Evolutionary conservation across 2,888 invertebrate genomes (phyloP).

Genomic region (Ophion ellenae): DNA sequence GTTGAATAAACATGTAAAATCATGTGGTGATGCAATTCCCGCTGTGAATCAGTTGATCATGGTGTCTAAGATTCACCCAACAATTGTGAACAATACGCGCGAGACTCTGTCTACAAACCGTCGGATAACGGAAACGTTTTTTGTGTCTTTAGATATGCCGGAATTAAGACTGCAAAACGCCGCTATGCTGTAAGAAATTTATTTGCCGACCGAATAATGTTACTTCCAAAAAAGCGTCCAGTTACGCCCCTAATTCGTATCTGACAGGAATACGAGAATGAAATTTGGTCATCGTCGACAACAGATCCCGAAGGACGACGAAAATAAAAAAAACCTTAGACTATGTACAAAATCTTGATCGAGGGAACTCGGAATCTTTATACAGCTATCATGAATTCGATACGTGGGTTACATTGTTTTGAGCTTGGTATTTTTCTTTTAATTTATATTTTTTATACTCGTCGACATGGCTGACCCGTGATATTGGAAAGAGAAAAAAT

Average conservation of each 20-base stretch:
- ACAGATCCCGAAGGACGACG: conserved; percentile 19
- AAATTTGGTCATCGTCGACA: conserved; percentile 29
- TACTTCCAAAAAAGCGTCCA: conserved; percentile 72
- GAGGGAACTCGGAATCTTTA: conserved; percentile 31
- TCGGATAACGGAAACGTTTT: neutral
- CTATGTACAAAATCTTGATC: conserved; percentile 53
- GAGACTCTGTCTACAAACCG: neutral
- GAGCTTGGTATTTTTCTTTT: conserved; percentile 47
- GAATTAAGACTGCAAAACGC: conserved; percentile 79
- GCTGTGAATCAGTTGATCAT: conserved; percentile 65
- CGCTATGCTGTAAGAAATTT: conserved; percentile 74
- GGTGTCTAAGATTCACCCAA: conserved; percentile 74
- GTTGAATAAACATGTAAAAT: conserved; percentile 79
- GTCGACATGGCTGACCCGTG: conserved; percentile 38
- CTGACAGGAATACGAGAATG: conserved; percentile 20
- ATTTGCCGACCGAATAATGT: conserved; percentile 69
- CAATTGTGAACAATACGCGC: conserved; percentile 56
- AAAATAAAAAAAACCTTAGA: conserved; percentile 25
- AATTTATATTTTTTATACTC: conserved; percentile 59
- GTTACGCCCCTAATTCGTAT: conserved; percentile 69
- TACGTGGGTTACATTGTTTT: conserved; percentile 40
- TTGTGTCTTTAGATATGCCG: conserved; percentile 76
- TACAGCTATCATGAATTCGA: conserved; percentile 43
- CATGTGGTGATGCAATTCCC: conserved; percentile 75
- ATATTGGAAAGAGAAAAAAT: conserved; percentile 20